Evolutionary conservation across 2,113 vertebrate genomes (phyloP).

Genomic region (Columba janthina): DNA sequence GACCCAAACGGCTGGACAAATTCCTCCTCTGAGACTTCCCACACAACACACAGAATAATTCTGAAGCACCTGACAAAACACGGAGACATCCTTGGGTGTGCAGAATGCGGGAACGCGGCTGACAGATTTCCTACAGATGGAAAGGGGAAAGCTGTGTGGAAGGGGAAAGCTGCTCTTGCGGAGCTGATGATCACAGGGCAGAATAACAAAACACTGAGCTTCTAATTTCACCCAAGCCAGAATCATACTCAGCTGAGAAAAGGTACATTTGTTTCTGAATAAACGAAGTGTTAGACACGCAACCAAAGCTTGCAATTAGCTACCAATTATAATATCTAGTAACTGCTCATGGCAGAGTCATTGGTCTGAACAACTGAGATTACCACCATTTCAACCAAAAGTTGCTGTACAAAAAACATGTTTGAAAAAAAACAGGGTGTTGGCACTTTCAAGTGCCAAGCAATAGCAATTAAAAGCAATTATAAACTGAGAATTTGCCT

Average conservation of each 20-base stretch:
- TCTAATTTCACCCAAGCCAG: not conserved
- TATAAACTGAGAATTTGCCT: not conserved
- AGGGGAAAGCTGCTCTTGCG: not conserved
- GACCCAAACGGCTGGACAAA: not conserved
- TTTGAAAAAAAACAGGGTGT: not conserved
- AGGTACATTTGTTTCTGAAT: not conserved
- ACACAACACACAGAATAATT: not conserved
- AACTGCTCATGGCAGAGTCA: not conserved
- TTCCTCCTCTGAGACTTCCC: not conserved
- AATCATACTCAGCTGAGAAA: not conserved
- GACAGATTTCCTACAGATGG: not conserved
- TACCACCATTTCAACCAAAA: not conserved
- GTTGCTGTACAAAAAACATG: not conserved
- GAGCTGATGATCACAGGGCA: not conserved
- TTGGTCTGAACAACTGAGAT: not conserved
- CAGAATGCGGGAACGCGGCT: not conserved
- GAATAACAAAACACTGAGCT: not conserved
- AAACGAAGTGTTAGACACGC: accelerated
- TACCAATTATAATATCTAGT: not conserved
- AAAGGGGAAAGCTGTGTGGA: too few species aligned
- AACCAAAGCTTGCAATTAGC: not conserved
- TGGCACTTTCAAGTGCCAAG: not conserved
- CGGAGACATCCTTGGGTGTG: not conserved
- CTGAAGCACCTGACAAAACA: slow-evolving; percentile 25
- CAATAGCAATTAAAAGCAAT: slow-evolving; percentile 37